Conservation (phyloP, 2,113 vertebrate species). For the Heterocephalus glaber region DNA sequence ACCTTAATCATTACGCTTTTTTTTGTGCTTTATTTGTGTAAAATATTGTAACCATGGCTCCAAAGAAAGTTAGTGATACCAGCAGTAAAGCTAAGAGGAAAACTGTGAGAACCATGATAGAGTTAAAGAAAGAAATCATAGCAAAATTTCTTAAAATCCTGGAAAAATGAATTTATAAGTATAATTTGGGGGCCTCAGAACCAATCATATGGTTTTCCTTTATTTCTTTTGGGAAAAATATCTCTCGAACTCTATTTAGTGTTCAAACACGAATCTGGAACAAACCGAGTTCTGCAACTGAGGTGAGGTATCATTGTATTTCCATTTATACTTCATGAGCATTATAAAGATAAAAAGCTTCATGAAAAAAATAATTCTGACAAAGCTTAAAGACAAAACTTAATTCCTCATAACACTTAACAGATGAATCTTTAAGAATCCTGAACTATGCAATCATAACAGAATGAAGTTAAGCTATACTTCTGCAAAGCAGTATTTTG, state of each 20-base stretch:
- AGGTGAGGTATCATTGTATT: background rate
- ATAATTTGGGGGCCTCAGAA: background rate
- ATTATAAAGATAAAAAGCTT: background rate
- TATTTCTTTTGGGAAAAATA: background rate
- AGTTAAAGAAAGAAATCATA: background rate
- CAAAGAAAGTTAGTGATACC: background rate
- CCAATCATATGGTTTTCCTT: background rate
- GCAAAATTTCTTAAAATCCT: background rate
- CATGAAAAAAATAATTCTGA: slow-evolving; percentile 8
- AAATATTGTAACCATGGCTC: background rate
- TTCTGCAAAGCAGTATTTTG: background rate
- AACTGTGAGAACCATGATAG: background rate
- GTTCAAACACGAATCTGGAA: background rate
- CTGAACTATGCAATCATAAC: background rate
- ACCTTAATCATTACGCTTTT: background rate
- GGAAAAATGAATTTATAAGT: background rate
- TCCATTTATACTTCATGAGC: background rate
- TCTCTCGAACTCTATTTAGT: background rate
- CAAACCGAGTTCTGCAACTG: background rate
- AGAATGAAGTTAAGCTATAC: background rate
- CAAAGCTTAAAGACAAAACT: background rate
- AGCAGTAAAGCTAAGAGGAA: background rate
- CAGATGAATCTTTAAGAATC: slow-evolving; percentile 11
- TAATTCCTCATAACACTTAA: background rate
- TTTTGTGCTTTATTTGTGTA: background rate